These are phyloP conservation scores for Notamacropus eugenii DNA, from an alignment of 2,797 vertebrate species.

Conservation along the genomic window DNA sequence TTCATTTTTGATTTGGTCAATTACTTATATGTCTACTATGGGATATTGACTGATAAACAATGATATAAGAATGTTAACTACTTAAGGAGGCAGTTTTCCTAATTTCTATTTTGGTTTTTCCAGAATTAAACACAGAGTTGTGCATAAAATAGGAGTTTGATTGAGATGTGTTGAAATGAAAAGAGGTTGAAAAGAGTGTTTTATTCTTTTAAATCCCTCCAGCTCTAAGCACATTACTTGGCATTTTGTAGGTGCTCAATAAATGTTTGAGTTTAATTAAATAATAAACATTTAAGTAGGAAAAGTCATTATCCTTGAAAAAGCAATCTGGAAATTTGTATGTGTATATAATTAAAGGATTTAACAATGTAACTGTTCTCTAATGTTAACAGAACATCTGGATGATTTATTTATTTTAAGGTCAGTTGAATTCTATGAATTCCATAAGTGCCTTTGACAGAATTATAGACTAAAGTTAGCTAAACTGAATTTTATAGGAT, in stretches of 20 bases:
- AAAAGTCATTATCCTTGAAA: neutral
- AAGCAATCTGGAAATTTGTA: neutral
- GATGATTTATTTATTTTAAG: neutral
- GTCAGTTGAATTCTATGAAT: neutral
- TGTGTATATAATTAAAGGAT: neutral
- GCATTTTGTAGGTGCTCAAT: neutral
- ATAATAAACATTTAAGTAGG: neutral
- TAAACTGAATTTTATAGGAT: neutral
- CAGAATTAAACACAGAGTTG: neutral
- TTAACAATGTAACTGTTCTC: neutral
- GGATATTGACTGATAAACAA: neutral
- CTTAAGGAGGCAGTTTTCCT: neutral
- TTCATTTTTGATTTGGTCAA: neutral
- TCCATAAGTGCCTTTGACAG: neutral
- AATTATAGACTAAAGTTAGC: neutral
- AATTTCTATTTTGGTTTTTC: neutral
- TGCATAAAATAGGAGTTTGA: neutral
- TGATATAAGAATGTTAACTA: neutral
- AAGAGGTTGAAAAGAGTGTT: neutral
- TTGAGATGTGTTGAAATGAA: neutral
- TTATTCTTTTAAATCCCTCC: neutral
- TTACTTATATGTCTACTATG: neutral
- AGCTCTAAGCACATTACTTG: neutral
- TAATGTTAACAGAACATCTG: neutral
- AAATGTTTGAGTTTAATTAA: neutral